phyloP scores from a whole-genome alignment of 92 coral and sea anemone species.

The Parazoanthus atlanticus region DNA sequence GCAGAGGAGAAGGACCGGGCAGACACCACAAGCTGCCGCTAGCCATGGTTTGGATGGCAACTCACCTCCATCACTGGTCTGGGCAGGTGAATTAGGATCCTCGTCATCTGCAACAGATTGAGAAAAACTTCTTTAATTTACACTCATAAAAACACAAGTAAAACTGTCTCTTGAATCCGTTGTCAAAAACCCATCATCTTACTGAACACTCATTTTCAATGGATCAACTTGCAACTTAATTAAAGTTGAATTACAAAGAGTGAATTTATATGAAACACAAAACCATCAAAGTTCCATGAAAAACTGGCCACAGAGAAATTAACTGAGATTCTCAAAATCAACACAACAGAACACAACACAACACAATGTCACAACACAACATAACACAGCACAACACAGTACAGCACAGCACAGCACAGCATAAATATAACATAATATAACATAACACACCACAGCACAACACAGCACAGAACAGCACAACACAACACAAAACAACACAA shows the following conservation, averaged over 20 bases:
- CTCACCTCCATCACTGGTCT: conserved; percentile 59
- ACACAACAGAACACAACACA: not conserved
- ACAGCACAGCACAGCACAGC: too few relatives aligned
- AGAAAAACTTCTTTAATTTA: not conserved
- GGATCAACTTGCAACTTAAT: too few relatives aligned
- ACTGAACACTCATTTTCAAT: too few relatives aligned
- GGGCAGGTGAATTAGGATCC: conserved; percentile 51
- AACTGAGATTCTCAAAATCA: not conserved
- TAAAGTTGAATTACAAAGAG: too few relatives aligned
- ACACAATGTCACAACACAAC: too few relatives aligned
- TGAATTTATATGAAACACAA: not conserved
- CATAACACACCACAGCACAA: too few relatives aligned
- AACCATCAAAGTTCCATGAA: not conserved
- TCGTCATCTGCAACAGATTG: conserved; percentile 63
- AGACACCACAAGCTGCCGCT: conserved; percentile 89
- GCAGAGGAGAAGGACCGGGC: conserved; percentile 90
- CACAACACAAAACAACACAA: too few relatives aligned
- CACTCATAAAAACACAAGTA: not conserved
- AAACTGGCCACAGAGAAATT: not conserved
- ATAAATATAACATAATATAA: too few relatives aligned
- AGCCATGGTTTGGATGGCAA: conserved; percentile 91
- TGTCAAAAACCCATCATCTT: not conserved
- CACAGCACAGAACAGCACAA: too few relatives aligned
- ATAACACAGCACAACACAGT: too few relatives aligned
- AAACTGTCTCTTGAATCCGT: not conserved